These are phyloP conservation scores for Eupeodes latifasciatus DNA, from an alignment of 2,888 invertebrate species.

Conservation along the genomic window DNA sequence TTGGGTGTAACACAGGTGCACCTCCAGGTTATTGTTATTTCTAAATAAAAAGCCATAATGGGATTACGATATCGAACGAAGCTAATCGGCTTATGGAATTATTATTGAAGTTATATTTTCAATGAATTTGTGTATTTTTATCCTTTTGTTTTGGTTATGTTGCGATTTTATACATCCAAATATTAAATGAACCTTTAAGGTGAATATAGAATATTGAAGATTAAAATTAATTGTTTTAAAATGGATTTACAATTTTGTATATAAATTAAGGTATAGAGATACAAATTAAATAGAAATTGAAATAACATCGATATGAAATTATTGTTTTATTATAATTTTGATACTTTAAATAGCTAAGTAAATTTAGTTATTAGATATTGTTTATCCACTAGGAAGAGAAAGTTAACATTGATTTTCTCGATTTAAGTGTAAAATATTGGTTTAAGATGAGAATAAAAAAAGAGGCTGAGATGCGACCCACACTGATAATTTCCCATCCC, in stretches of 20 bases:
- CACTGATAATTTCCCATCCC: too few relatives aligned
- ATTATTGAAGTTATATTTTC: constrained; percentile 47
- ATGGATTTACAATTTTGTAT: not conserved
- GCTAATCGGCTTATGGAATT: constrained; percentile 69
- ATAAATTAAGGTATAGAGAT: too few relatives aligned
- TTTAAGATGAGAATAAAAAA: too few relatives aligned
- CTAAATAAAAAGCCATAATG: constrained; percentile 69
- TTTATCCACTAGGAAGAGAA: too few relatives aligned
- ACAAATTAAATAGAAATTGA: too few relatives aligned
- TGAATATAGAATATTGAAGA: not conserved
- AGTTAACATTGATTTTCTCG: too few relatives aligned
- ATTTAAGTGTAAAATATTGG: too few relatives aligned
- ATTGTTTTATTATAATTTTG: too few relatives aligned
- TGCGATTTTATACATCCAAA: not conserved
- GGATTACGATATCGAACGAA: constrained; percentile 60
- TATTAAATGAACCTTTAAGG: constrained; percentile 14
- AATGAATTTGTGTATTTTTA: constrained; percentile 26
- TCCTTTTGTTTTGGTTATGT: constrained; percentile 3
- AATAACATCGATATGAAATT: too few relatives aligned
- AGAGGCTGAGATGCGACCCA: too few relatives aligned
- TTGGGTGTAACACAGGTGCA: constrained; percentile 63
- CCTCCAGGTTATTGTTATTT: constrained; percentile 67
- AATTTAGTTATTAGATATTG: too few relatives aligned
- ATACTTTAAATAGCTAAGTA: too few relatives aligned
- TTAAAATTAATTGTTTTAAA: constrained; percentile 8